Evolutionary conservation across 2,888 invertebrate genomes (phyloP).

Genomic region (Lomographa bimaculata): DNA sequence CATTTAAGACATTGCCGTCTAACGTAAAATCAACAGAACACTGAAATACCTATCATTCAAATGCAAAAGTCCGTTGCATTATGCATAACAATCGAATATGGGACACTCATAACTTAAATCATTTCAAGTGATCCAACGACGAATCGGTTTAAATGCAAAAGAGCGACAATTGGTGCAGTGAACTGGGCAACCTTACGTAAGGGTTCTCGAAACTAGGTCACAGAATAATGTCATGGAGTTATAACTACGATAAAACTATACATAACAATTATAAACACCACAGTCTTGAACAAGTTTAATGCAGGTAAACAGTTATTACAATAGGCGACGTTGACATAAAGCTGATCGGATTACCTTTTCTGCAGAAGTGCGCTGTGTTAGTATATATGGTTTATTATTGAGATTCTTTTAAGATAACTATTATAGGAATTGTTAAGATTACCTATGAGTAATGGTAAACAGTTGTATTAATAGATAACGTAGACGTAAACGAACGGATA

Average conservation of each 20-base stretch:
- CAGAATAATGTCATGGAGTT: slow-evolving; percentile 34
- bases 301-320: slow-evolving; percentile 21
- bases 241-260: slow-evolving; percentile 16
- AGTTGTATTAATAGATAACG: slow-evolving; percentile 22
- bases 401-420: no score
- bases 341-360: slow-evolving; percentile 18
- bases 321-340: slow-evolving; percentile 15
- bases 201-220: slow-evolving; percentile 38
- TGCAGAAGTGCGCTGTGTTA: no score
- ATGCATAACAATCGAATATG: not conserved
- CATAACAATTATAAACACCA: slow-evolving; percentile 7
- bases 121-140: slow-evolving; percentile 10
- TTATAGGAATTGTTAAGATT: no score
- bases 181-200: slow-evolving; percentile 36
- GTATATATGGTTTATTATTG: no score
- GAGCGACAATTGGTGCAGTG: slow-evolving; percentile 22
- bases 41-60: no score
- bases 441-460: no score
- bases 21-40: no score
- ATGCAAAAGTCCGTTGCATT: no score
- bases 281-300: slow-evolving; percentile 21
- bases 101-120: slow-evolving; percentile 8
- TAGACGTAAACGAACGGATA: slow-evolving; percentile 12
- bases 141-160: slow-evolving; percentile 10
- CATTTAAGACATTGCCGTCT: no score